Percentiles rank a stretch among this genome's conserved stretches.
phyloP scores from a whole-genome alignment of 2,888 invertebrate species.

The Odontothrips loti region DNA sequence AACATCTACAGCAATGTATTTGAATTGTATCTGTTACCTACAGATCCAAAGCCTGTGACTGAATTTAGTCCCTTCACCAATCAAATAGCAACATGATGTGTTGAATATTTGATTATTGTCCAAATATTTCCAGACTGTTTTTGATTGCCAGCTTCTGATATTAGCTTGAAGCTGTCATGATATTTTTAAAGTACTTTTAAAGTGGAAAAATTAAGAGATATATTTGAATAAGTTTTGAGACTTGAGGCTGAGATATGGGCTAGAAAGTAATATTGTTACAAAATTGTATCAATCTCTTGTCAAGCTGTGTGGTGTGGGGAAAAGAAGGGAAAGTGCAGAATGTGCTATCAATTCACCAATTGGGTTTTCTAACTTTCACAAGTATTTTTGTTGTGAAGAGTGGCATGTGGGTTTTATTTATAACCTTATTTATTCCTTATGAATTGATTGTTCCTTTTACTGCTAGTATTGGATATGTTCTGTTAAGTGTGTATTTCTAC shows the following conservation, averaged over 20 bases:
- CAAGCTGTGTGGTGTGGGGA: neutral
- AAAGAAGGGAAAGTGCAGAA: neutral
- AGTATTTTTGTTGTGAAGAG: neutral
- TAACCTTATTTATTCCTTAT: conserved; percentile 18
- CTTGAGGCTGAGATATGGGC: conserved; percentile 10
- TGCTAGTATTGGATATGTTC: neutral
- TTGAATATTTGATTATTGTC: neutral
- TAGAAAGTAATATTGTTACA: neutral
- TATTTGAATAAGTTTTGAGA: neutral
- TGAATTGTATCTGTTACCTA: neutral
- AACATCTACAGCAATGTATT: neutral
- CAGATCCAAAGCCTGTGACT: neutral
- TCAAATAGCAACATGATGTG: neutral
- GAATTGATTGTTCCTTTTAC: conserved; percentile 20
- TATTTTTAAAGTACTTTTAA: conserved; percentile 11
- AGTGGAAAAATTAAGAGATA: neutral
- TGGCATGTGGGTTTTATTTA: conserved; percentile 25
- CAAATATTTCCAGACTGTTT: neutral
- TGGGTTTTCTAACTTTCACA: neutral
- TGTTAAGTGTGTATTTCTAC: neutral
- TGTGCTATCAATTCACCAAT: neutral
- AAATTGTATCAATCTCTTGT: neutral
- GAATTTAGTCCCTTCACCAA: neutral
- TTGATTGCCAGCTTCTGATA: conserved; percentile 5
- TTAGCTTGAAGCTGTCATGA: conserved; percentile 20